Percentiles rank a stretch among this genome's conserved stretches.
phyloP scores from a whole-genome alignment of 2,888 invertebrate species.

The Tiliacea citrago region DNA sequence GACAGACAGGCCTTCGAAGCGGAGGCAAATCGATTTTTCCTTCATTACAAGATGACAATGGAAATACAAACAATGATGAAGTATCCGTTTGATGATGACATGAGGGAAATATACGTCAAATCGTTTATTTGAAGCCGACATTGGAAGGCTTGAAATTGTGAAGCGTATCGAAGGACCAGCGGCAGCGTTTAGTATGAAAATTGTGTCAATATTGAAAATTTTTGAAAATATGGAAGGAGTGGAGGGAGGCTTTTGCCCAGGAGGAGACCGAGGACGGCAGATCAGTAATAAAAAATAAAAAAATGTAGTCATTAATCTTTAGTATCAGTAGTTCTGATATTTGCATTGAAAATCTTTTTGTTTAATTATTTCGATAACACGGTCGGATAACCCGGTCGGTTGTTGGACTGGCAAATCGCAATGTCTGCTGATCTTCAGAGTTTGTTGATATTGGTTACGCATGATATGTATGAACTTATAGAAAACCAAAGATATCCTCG shows the following conservation, averaged over 20 bases:
- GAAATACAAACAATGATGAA: conserved; percentile 39
- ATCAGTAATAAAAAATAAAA: no score
- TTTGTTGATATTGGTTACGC: not conserved
- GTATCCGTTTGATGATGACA: conserved; percentile 34
- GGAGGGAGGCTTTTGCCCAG: no score
- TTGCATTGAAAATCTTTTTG: not conserved
- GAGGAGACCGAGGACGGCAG: no score
- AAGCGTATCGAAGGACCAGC: not conserved
- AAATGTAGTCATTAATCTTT: not conserved
- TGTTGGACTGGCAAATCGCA: not conserved
- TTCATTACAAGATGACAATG: conserved; percentile 52
- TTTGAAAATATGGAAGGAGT: not conserved
- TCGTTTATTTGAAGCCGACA: conserved; percentile 9
- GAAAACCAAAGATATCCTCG: not conserved
- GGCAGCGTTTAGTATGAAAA: not conserved
- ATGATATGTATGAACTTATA: not conserved
- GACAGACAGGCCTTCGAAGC: conserved; percentile 51
- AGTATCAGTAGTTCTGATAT: not conserved
- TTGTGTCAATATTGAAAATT: not conserved
- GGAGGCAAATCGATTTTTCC: conserved; percentile 54
- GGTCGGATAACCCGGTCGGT: no score
- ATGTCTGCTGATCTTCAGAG: not conserved
- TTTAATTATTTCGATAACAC: not conserved
- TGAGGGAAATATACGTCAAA: not conserved
- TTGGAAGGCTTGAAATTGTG: not conserved